Percentiles rank a stretch among this genome's conserved stretches.
Conservation (phyloP, 2,113 vertebrate genomes). For the Zapornia atra region DNA sequence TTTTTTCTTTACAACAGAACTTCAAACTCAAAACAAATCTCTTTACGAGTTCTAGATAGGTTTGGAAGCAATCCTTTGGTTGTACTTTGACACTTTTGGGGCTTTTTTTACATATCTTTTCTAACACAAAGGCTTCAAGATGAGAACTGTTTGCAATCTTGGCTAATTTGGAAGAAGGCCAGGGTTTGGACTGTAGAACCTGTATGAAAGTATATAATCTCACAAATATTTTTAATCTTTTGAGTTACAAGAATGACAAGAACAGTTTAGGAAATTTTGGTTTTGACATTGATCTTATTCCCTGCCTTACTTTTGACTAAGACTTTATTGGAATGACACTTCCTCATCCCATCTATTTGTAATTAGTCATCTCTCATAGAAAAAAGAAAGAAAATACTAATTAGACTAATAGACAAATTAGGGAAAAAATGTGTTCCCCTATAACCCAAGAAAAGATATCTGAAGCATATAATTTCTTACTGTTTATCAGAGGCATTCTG, state of each 20-base stretch:
- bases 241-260: background rate
- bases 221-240: background rate
- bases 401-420: background rate
- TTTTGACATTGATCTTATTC: background rate
- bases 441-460: background rate
- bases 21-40: fast-evolving
- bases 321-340: background rate
- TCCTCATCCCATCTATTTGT: background rate
- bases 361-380: background rate
- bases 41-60: background rate
- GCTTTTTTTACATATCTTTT: fast-evolving
- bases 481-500: background rate
- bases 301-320: background rate
- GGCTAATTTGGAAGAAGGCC: background rate
- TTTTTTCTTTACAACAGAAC: background rate
- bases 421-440: background rate
- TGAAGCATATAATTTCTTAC: background rate
- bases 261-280: background rate
- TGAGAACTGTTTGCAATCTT: background rate
- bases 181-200: background rate
- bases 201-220: background rate
- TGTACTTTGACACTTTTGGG: background rate
- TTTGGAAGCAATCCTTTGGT: background rate
- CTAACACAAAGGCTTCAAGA: background rate
- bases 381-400: background rate